A percentile compares a stretch with the other conserved stretches of the same genome.
Evolutionary conservation across 1,140 invertebrate species (phyloP).

Genomic region (Odontomachus brunneus): DNA sequence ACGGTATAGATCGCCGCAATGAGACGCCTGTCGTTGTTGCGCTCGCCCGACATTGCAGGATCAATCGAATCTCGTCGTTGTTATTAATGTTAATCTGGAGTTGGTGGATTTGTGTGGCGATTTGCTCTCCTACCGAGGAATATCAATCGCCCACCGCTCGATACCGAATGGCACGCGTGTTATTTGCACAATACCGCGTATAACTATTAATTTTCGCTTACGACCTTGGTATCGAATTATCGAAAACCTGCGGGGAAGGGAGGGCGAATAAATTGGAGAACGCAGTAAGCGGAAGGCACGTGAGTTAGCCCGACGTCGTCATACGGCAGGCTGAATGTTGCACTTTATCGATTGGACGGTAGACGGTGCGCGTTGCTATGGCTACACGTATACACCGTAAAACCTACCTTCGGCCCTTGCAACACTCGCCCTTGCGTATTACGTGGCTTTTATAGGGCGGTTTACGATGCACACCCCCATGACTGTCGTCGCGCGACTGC

Average conservation of each 20-base stretch:
- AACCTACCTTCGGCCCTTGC: constrained; percentile 63
- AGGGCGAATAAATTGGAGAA: background rate
- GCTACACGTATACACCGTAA: constrained; percentile 73
- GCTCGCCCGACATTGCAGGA: background rate
- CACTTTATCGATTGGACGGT: constrained; percentile 79
- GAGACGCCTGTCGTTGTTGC: background rate
- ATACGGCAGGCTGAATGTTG: constrained; percentile 70
- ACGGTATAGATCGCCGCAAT: background rate
- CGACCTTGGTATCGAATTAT: background rate
- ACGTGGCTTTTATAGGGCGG: constrained; percentile 69
- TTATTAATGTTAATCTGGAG: too few relatives aligned
- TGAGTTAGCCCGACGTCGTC: constrained; percentile 39
- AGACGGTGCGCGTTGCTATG: constrained; percentile 76
- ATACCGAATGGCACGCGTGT: too few relatives aligned
- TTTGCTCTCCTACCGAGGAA: too few relatives aligned
- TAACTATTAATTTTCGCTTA: constrained; percentile 26
- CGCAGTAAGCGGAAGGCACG: constrained; percentile 30
- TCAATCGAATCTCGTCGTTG: too few relatives aligned
- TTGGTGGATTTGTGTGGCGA: too few relatives aligned
- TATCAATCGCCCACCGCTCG: too few relatives aligned
- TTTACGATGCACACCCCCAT: constrained; percentile 72
- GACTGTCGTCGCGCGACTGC: constrained; percentile 58
- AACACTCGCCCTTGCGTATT: constrained; percentile 61
- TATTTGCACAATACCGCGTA: too few relatives aligned
- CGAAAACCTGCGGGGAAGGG: background rate